Evolutionary conservation across 2,888 invertebrate species (phyloP).

Genomic region (Tenthredo amoena): DNA sequence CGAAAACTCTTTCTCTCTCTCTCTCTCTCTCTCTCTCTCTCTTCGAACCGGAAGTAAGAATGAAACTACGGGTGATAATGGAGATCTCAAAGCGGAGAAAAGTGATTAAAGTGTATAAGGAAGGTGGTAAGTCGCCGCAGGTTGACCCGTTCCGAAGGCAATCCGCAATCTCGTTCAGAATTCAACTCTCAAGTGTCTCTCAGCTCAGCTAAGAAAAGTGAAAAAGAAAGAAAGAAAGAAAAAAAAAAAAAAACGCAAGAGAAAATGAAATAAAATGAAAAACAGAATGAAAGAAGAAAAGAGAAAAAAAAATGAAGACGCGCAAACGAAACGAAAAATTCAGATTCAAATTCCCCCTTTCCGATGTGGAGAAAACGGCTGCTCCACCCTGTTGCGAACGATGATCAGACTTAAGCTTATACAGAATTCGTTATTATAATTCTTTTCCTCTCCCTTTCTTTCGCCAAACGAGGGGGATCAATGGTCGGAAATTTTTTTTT

Average conservation of each 20-base stretch:
- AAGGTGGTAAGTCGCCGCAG: not conserved
- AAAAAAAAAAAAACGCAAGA: not conserved
- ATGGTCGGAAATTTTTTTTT: not conserved
- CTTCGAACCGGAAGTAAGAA: not conserved
- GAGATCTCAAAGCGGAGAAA: not conserved
- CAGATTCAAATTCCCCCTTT: not conserved
- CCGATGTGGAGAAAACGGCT: not conserved
- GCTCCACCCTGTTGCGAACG: not conserved
- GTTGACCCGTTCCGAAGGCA: not conserved
- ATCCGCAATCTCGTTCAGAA: conserved; percentile 11
- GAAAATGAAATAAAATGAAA: not conserved
- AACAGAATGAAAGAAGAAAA: not conserved
- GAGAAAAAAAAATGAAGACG: not conserved
- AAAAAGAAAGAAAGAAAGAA: not conserved
- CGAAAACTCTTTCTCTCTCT: not conserved
- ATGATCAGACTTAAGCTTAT: too few relatives aligned
- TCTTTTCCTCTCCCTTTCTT: not conserved
- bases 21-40: too few relatives aligned
- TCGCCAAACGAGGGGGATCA: not conserved
- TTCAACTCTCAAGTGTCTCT: conserved; percentile 1
- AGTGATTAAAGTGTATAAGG: conserved; percentile 21
- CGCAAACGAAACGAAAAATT: not conserved
- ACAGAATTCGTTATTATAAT: not conserved
- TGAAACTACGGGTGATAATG: not conserved
- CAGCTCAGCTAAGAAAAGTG: not conserved